Percentiles rank a stretch among this genome's conserved stretches.
These are phyloP conservation scores for Athalia cordata DNA, from an alignment of 2,888 invertebrate species.

Conservation along the genomic window DNA sequence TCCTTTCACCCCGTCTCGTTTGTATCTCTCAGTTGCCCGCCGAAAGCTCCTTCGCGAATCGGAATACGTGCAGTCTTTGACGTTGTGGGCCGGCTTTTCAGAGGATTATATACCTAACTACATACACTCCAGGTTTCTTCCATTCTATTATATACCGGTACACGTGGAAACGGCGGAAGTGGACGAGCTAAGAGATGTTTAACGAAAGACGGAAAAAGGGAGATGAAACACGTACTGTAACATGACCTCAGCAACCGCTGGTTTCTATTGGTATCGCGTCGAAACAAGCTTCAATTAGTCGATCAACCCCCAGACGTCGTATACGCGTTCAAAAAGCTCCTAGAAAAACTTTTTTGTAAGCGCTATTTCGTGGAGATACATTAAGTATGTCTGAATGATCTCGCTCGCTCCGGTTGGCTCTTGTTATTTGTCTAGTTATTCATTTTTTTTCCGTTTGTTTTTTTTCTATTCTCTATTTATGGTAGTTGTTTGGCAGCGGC, in stretches of 20 bases:
- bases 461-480: background rate
- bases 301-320: slow-evolving; percentile 38
- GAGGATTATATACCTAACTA: too few relatives aligned
- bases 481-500: slow-evolving; percentile 12
- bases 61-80: slow-evolving; percentile 29
- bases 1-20: slow-evolving; percentile 25
- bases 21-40: background rate
- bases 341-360: too few relatives aligned
- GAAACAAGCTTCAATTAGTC: slow-evolving; percentile 38
- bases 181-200: background rate
- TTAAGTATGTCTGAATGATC: background rate
- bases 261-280: slow-evolving; percentile 39
- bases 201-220: background rate
- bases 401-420: background rate
- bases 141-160: too few relatives aligned
- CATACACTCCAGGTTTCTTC: too few relatives aligned
- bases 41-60: slow-evolving; percentile 2
- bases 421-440: background rate
- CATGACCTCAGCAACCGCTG: background rate
- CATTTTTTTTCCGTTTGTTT: background rate
- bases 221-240: slow-evolving; percentile 31
- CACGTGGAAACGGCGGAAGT: background rate
- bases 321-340: slow-evolving; percentile 10
- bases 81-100: slow-evolving; percentile 1
- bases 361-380: too few relatives aligned